Percentiles rank a stretch among this genome's conserved stretches.
phyloP scores from a whole-genome alignment of 2,888 invertebrate species.

The Notodonta ziczac region DNA sequence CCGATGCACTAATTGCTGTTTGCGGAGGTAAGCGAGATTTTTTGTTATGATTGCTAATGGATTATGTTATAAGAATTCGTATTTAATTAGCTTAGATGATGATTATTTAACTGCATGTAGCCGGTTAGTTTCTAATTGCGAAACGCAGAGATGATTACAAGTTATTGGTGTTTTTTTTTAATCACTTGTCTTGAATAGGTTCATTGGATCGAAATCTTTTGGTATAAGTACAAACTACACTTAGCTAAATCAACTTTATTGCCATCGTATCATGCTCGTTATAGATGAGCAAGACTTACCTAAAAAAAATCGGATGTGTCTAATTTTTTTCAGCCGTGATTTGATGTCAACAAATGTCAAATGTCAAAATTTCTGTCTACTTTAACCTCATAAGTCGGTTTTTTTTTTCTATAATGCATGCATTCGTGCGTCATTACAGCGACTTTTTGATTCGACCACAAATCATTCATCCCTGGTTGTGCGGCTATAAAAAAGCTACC shows the following conservation, averaged over 20 bases:
- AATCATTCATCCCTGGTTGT: conserved; percentile 34
- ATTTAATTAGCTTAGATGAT: conserved; percentile 12
- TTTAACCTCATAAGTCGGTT: background rate
- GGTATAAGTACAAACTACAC: too few species aligned
- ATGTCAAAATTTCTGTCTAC: background rate
- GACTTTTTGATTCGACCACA: conserved; percentile 24
- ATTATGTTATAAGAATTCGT: conserved; percentile 32
- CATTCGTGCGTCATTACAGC: conserved; percentile 26
- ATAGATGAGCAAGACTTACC: too few species aligned
- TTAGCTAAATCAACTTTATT: too few species aligned
- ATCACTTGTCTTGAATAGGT: background rate
- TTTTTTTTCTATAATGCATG: conserved; percentile 11
- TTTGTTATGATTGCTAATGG: conserved; percentile 48
- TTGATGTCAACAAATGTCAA: too few species aligned
- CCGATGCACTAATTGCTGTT: conserved; percentile 73
- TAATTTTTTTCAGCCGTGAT: too few species aligned
- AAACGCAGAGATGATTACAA: background rate
- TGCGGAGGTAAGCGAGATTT: conserved; percentile 71
- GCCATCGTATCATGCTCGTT: too few species aligned
- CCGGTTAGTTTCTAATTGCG: conserved; percentile 2
- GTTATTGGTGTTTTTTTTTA: background rate
- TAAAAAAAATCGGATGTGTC: too few species aligned
- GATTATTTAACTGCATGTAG: background rate
- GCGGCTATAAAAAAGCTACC: conserved; percentile 57
- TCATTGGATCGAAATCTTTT: background rate